Conservation (phyloP, 1,140 invertebrate species). For the Neodiprion virginianus region DNA sequence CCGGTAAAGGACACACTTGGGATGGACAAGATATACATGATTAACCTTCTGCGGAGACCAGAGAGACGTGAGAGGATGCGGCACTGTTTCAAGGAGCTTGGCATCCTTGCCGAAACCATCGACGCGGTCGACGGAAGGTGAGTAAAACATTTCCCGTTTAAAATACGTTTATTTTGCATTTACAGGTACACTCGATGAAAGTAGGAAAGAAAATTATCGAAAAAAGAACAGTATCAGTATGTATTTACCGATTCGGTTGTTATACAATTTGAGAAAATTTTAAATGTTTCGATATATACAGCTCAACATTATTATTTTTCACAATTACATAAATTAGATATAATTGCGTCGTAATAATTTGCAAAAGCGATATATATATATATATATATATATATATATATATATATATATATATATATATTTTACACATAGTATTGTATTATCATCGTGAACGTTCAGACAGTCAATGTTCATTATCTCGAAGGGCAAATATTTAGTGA, state of each 20-base stretch:
- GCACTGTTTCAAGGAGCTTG: conserved; percentile 78
- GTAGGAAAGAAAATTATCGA: background rate
- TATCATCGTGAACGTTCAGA: too few species aligned
- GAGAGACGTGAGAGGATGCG: conserved; percentile 84
- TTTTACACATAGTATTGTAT: too few species aligned
- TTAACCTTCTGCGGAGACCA: conserved; percentile 84
- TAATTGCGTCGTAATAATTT: too few species aligned
- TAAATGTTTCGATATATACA: too few species aligned
- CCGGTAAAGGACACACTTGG: conserved; percentile 68
- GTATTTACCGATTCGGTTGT: background rate
- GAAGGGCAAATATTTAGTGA: too few species aligned
- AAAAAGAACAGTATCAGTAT: background rate
- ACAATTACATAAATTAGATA: too few species aligned
- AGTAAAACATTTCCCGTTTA: conserved; percentile 38
- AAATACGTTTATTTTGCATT: background rate
- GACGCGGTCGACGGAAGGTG: conserved; percentile 92
- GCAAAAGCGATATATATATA: too few species aligned
- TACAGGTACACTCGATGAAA: background rate
- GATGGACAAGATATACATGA: conserved; percentile 87
- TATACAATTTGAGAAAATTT: too few species aligned
- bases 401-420: too few species aligned
- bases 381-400: too few species aligned
- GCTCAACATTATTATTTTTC: too few species aligned
- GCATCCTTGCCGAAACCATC: conserved; percentile 75
- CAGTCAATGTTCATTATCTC: too few species aligned